Evolutionary conservation across 1,140 invertebrate genomes (phyloP).

Genomic region (Trypoxylus dichotomus): DNA sequence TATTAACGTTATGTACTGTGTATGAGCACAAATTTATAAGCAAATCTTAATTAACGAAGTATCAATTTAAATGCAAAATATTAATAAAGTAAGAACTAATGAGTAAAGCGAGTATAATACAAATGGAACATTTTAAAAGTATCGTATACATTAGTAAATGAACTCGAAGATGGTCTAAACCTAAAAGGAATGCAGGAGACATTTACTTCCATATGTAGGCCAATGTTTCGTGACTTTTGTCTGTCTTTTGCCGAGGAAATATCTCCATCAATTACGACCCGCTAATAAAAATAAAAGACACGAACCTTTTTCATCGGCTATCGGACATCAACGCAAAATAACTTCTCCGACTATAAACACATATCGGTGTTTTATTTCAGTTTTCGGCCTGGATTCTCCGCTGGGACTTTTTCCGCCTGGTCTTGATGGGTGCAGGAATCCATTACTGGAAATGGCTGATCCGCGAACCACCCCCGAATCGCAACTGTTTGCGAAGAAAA

Average conservation of each 20-base stretch:
- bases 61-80: too few relatives aligned
- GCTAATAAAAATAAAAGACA: slow-evolving; percentile 25
- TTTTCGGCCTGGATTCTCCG: slow-evolving; percentile 73
- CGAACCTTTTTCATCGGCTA: slow-evolving; percentile 4
- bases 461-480: slow-evolving; percentile 61
- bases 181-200: background rate
- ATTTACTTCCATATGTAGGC: background rate
- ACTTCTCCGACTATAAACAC: slow-evolving; percentile 14
- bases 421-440: slow-evolving; percentile 70
- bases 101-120: too few relatives aligned
- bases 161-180: background rate
- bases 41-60: too few relatives aligned
- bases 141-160: background rate
- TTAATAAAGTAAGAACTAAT: too few relatives aligned
- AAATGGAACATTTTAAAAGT: too few relatives aligned
- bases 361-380: slow-evolving; percentile 56
- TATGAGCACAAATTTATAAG: too few relatives aligned
- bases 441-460: slow-evolving; percentile 70
- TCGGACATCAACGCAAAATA: slow-evolving; percentile 25
- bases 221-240: slow-evolving; percentile 19
- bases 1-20: too few relatives aligned
- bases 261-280: slow-evolving; percentile 15
- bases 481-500: slow-evolving; percentile 67
- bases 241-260: slow-evolving; percentile 7
- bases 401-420: slow-evolving; percentile 71